Evolutionary conservation across 2,888 invertebrate genomes (phyloP).

Genomic region (Zonitis immaculata): DNA sequence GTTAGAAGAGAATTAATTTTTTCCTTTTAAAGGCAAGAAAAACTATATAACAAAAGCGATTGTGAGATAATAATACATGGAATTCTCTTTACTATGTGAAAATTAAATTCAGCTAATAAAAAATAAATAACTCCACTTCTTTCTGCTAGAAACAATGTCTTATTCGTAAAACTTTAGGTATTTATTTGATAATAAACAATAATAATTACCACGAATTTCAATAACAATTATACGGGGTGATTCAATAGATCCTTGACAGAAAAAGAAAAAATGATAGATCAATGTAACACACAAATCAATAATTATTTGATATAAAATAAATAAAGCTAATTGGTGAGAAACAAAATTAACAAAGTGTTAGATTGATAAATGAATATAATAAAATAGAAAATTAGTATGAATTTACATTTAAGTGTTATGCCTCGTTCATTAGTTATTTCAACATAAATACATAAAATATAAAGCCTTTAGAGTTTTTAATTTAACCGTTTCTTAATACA

Average conservation of each 20-base stretch:
- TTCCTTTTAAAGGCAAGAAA: too few relatives aligned
- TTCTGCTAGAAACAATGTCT: not conserved
- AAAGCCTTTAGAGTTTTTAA: not conserved
- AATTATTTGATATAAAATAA: not conserved
- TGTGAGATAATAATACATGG: too few relatives aligned
- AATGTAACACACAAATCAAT: slow-evolving; percentile 2
- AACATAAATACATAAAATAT: too few relatives aligned
- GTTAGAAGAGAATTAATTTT: too few relatives aligned
- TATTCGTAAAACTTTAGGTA: not conserved
- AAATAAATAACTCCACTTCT: too few relatives aligned
- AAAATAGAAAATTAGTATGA: not conserved
- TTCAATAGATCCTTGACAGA: not conserved
- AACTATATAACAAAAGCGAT: too few relatives aligned
- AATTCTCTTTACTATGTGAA: too few relatives aligned
- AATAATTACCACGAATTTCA: not conserved
- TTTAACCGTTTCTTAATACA: not conserved
- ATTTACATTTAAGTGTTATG: not conserved
- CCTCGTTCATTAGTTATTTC: not conserved
- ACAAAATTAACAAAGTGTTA: slow-evolving; percentile 4
- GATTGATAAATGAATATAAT: not conserved
- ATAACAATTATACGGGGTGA: not conserved
- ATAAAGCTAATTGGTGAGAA: not conserved
- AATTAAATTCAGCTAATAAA: too few relatives aligned
- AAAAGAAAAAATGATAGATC: not conserved
- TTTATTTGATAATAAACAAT: not conserved